Base-by-base conservation (phyloP, 2,113 vertebrate genomes). In the Phyllostomus discolor region DNA sequence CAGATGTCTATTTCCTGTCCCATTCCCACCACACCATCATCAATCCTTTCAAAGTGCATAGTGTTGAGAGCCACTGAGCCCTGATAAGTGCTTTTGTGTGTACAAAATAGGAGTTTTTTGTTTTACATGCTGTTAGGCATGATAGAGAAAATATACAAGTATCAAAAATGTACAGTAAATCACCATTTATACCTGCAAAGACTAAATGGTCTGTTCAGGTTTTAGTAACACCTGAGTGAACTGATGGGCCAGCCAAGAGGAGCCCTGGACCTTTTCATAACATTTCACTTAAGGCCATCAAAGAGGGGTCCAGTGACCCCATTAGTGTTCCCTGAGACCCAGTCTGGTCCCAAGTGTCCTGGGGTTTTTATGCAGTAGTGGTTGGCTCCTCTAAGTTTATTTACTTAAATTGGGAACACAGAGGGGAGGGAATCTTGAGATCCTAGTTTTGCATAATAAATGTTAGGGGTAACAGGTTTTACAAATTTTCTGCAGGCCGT, bases 151-250 rank as follows among this genome's bases (percentile, higher is more conserved):
- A 98, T 98, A 98, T 98, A 98, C 97, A 97, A 99, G 99, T 98
- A 98, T 98, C 90, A 95, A 99, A 98, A 98, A 99, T 99, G 98
- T 99, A 99, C 99, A 99, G 98, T 99, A 99, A 99, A 99, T 98
- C 98, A 98, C 99, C 99, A 99, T 99, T 99, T 99, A 99, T 99
- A 99, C 98, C 99, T 99, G 98, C 97, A 97, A 98, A 97, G 98
- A 98, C 97, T 98, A 98, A 98, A 98, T 98, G 98, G 97, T 85
- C 96, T 85, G 75, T 97, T 98, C 98, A 98, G 90, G 97, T 98
- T 99, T 99, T 99, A 99, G 99, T 99, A 98, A 99, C 98, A 99
- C 99, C 98, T 98, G 98, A 99, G 98, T 99, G 98, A 98, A 97
- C 98, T 98, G 98, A 98, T 97, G 98, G 98, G 89, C 97, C 96